Conservation (phyloP, 2,888 invertebrate species). For the Drosophila buzzatii region DNA sequence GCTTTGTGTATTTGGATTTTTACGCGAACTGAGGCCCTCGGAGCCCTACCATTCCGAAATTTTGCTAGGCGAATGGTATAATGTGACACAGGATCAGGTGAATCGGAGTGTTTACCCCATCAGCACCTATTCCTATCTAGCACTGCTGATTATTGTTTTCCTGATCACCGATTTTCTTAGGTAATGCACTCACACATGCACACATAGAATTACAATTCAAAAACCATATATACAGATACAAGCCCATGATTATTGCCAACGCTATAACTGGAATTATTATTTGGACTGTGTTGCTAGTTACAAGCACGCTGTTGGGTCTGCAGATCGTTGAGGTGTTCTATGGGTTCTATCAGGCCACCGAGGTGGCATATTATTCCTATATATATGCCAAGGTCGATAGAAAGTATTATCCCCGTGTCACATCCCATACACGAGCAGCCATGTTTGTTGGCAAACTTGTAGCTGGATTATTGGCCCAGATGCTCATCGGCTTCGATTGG, state of each 20-base stretch:
- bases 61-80: constrained; percentile 90
- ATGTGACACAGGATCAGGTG: constrained; percentile 88
- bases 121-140: constrained; percentile 94
- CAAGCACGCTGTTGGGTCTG: constrained; percentile 89
- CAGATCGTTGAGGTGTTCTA: constrained; percentile 90
- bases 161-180: constrained; percentile 92
- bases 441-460: constrained; percentile 89
- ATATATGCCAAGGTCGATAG: constrained; percentile 94
- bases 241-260: constrained; percentile 93
- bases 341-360: constrained; percentile 94
- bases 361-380: constrained; percentile 97
- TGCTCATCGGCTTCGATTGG: constrained; percentile 87
- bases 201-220: neutral
- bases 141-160: constrained; percentile 91
- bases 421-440: constrained; percentile 90
- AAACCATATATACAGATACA: constrained; percentile 87
- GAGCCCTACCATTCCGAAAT: constrained; percentile 95
- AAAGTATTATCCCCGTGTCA: constrained; percentile 90
- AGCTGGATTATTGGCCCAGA: constrained; percentile 88
- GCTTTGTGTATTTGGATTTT: constrained; percentile 91
- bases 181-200: constrained; percentile 55
- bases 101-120: constrained; percentile 91
- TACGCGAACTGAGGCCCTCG: constrained; percentile 93
- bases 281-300: constrained; percentile 92
- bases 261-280: constrained; percentile 90